These are phyloP conservation scores for Celastrina argiolus DNA, from an alignment of 2,888 invertebrate genomes.

Conservation along the genomic window DNA sequence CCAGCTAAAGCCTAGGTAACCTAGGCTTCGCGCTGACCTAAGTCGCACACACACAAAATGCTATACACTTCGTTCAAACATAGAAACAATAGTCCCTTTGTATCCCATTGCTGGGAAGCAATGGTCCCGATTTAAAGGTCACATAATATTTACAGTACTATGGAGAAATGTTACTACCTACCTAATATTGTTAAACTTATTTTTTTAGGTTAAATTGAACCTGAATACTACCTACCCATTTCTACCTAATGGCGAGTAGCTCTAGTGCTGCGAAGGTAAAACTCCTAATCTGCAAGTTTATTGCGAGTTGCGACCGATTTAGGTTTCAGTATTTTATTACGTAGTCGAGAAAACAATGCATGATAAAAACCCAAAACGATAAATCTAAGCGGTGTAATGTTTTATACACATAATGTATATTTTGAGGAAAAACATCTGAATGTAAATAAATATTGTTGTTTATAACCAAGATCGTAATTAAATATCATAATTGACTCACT, in stretches of 20 bases:
- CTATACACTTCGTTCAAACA: no score
- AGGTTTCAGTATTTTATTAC: background rate
- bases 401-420: background rate
- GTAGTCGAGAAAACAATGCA: background rate
- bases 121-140: no score
- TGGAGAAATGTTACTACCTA: no score
- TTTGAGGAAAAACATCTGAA: background rate
- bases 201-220: no score
- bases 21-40: background rate
- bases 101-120: no score
- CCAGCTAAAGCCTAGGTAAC: constrained; percentile 6
- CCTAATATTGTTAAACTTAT: no score
- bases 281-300: background rate
- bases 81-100: no score
- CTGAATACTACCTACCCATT: no score
- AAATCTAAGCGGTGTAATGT: constrained; percentile 6
- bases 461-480: background rate
- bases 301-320: background rate
- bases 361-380: background rate
- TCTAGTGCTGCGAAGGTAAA: background rate
- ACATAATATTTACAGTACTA: no score
- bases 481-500: background rate
- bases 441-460: background rate
- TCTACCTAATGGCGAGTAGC: no score
- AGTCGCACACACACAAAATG: background rate